These are phyloP conservation scores for Leptarthrus brevirostris DNA, from an alignment of 2,888 invertebrate genomes.

Conservation along the genomic window DNA sequence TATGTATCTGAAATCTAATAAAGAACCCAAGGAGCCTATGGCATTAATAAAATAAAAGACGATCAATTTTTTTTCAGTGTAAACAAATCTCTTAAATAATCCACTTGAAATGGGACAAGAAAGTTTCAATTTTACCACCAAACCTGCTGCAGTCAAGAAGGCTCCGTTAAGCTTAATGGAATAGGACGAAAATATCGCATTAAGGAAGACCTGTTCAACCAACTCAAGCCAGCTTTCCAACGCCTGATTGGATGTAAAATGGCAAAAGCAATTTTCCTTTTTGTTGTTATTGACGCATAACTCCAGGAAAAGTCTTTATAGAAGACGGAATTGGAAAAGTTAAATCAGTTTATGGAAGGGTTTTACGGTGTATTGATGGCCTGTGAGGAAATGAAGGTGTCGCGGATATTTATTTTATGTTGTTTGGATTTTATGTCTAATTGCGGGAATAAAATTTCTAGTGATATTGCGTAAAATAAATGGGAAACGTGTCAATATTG, in stretches of 20 bases:
- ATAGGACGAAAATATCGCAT: not conserved
- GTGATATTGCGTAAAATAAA: no score
- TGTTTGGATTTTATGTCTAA: slow-evolving; percentile 31
- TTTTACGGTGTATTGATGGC: slow-evolving; percentile 31
- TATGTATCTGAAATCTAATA: no score
- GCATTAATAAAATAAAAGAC: no score
- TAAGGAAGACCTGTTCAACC: not conserved
- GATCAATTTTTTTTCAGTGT: no score
- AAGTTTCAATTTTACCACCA: slow-evolving; percentile 10
- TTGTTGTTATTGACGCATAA: slow-evolving; percentile 12
- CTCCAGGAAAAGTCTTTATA: not conserved
- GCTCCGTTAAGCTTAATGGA: slow-evolving; percentile 21
- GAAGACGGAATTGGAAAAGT: slow-evolving; percentile 28
- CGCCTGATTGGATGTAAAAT: slow-evolving; percentile 37
- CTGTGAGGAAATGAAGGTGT: slow-evolving; percentile 10
- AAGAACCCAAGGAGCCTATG: no score
- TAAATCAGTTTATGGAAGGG: slow-evolving; percentile 39
- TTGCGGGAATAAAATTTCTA: slow-evolving; percentile 20
- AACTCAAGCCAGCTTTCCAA: not conserved
- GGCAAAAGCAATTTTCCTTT: slow-evolving; percentile 22
- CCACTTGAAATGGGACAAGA: not conserved
- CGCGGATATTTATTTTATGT: slow-evolving; percentile 29
- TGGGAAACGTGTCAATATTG: no score
- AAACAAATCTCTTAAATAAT: no score
- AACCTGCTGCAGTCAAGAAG: not conserved